Evolutionary conservation across 2,888 invertebrate genomes (phyloP), one percentile per base, ranked within the genome.

Genomic region (Pecten maximus): DNA sequence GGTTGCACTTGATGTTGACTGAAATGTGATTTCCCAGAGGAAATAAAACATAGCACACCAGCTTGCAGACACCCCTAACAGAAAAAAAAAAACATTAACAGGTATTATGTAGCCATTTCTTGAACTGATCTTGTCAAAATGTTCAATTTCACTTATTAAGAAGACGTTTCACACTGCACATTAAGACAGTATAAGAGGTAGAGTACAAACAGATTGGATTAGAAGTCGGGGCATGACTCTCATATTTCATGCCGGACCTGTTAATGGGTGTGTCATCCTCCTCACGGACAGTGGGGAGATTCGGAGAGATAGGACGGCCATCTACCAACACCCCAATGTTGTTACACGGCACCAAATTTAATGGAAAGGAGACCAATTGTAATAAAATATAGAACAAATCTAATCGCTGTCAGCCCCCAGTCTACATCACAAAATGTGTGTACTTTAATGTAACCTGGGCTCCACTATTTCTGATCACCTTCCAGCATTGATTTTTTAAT

Each of bases 111-210:
- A 35, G 74, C 74, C 74, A 74, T 74, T 74, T 74, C 74, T 74
- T 74, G 74, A 74, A 74, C 74, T 74, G 74, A 74, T 74, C 74
- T 23, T 74, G 74, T 74, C 74, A 74, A 74, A 74, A 74, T 74
- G 74, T 74, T 74, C 74, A 74, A 74, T 74, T 74, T 74, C 35
- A 74, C 74, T 74, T 74, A 74, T 74, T 74, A 74, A 74, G 74
- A 74, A 74, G 74, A 74, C 74, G 10, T 74, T 74, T 74, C 74
- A 74, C 35, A 28, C 74, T 74, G 74, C 74, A 74, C 74, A 74
- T 74, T 74, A 74, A 74, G 74, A 35, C 35, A 2, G 28, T 74
- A 3, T 28, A 6, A 23, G 28, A 74, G 28, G 74, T 74, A 74
- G 35, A 74, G 74, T 74, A 74, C 74, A 74, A 35, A 4, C 28